Evolutionary conservation across 2,113 vertebrate species (phyloP).

Genomic region (Puffinus mauretanicus): DNA sequence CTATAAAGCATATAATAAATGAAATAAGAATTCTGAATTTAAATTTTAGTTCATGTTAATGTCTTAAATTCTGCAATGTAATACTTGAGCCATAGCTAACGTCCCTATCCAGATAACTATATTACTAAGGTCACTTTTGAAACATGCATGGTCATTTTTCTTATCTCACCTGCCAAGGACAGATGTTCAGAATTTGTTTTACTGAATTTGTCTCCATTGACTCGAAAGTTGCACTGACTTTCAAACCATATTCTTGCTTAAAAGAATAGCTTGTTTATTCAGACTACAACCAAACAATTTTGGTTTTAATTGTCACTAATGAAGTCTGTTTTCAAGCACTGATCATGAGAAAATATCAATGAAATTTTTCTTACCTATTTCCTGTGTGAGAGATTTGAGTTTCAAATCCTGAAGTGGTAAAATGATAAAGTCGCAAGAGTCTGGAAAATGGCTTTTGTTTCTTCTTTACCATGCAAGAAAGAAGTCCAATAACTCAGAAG

Average conservation of each 20-base stretch:
- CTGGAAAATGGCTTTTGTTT: background rate
- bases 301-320: background rate
- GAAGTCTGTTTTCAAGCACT: conserved; percentile 1
- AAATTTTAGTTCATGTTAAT: background rate
- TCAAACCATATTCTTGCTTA: background rate
- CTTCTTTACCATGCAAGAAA: background rate
- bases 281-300: background rate
- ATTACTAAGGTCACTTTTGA: background rate
- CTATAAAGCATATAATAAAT: background rate
- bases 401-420: background rate
- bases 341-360: background rate
- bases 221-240: background rate
- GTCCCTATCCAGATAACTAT: background rate
- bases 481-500: background rate
- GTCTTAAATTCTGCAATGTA: background rate
- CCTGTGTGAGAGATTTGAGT: background rate
- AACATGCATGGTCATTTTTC: background rate
- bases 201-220: background rate
- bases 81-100: background rate
- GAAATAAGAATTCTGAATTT: background rate
- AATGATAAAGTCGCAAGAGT: background rate
- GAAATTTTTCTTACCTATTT: background rate
- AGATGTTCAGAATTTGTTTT: background rate
- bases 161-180: background rate
- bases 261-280: background rate